Base-by-base conservation (phyloP, 2,113 vertebrate species). In the Dryoscopus gambensis region DNA sequence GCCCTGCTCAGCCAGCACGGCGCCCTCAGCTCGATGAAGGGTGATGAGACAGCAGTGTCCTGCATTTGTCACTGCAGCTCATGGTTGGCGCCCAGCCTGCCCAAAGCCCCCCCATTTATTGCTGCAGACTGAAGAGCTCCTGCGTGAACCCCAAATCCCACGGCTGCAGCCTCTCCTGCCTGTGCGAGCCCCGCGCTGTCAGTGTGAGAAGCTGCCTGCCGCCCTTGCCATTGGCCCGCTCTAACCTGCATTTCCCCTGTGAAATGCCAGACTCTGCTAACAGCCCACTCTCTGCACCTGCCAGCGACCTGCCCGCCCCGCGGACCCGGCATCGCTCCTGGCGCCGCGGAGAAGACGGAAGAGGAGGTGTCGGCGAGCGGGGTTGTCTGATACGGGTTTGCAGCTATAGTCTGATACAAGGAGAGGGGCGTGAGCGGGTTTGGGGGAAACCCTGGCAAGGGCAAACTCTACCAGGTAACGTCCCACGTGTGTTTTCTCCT, bases 261-360 rank as follows among this genome's bases (percentile, higher is more conserved):
- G 92, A 88, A 90, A 76, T 91, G 95, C 95, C 92, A 78, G 87
- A 59, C 89, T 86, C 79, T 95, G 95, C 97, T 94, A 93, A 94
- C 90, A 64, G 39, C 67, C 93, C 96, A 1, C 95, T 95, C 95
- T 97, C 83, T 92, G 92, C 92, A 84, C 92, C 94, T 89, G 88
- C 93, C 93, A 87, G 96, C 27, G 92, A 86, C 86, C 95, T 64
- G 88, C 88, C 90, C 11, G 47, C 86, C 92, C 91, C 9, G 76
- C 5, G 59, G 92, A 89, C 42, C 14, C 89, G 15, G 67, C 87
- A 6, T 20, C 57, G 23, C 93, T 57, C 80, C 90, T 35, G 44
- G 56, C 20, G 9, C 92, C 53, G 80, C 20, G 11, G 46, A 90
- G 65, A 42, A 65, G 91, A 96, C 37, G 0, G 91, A 95, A 70